Base-by-base conservation (phyloP, 2,888 invertebrate genomes). In the Eristalis arbustorum region DNA sequence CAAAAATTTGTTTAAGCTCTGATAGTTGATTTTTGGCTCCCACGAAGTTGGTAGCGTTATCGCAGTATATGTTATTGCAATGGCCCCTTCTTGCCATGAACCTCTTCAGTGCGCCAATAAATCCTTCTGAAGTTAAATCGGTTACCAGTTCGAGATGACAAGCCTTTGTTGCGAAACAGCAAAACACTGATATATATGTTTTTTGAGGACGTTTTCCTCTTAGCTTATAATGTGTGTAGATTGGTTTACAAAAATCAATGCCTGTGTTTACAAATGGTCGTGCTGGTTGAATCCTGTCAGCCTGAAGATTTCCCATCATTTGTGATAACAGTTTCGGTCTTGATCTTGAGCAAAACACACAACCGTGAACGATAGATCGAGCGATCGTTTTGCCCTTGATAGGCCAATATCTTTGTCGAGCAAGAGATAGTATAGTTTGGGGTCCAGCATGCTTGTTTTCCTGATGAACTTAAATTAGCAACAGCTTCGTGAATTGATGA, bases 361-460 rank as follows among this genome's bases (percentile, higher is more conserved):
- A 37, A 37, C 34, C 5, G 61, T 25, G 14, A n/a, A 25, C 61
- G 28, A 61, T 61, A 28, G 61, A 61, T 28, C 61, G 4, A 25
- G 22, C 23, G 31, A 63, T 25, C n/a, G 73, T 77, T 84, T 82
- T 37, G n/a, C 85, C 89, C 14, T 85, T 73, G 4, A 89, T 74
- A 3, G 88, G 87, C 90, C 90, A 90, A 77, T 78, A 90, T 75
- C 76, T 63, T 68, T 88, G 79, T 49, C 89, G n/a, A n/a, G n/a
- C n/a, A n/a, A n/a, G n/a, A n/a, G n/a, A n/a, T n/a, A 77, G 42
- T 34, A 85, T 49, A 4, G 78, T 22, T 73, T 81, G 66, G 40
- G 75, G 62, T 74, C 76, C 73, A 14, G 37, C 40, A 76, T 88
- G 73, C 42, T 69, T 25, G 40, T 82, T n/a, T n/a, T n/a, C n/a